Evolutionary conservation across 1,140 invertebrate genomes (phyloP), one percentile per base, ranked within the genome.

Genomic region (Nephila pilipes): DNA sequence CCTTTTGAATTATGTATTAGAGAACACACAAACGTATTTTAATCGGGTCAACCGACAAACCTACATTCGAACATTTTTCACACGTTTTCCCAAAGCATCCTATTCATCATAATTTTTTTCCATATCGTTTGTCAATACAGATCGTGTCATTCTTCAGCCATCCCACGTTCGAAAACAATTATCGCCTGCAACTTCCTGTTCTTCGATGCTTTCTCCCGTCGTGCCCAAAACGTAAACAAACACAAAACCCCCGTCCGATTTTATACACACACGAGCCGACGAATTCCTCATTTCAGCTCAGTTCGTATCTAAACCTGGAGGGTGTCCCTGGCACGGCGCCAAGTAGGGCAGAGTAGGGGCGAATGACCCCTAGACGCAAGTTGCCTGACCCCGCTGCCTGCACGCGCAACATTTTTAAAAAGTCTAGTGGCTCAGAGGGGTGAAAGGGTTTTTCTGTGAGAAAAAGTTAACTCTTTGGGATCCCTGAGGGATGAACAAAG

Each of bases 301-400:
- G 16, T 36, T 55, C 54, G 54, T 22, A 57, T 87, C 85, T 38
- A 38, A 63, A 69, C 58, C 58, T 87, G 63, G 63, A 63, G 60
- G 55, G 85, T 25, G 36, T n/a, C 29, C 88, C 63, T 90, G 88
- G 88, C 88, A 57, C 14, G 10, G n/a, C 32, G 65, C 88, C 88
- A 90, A 90, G 46, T 80, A 38, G 69, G 88, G 29, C 69, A 80
- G 10, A 58, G 69, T 36, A 58, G 88, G 88, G 88, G 88, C 88
- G 88, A 90, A 90, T 90, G 88, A 90, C 88, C 88, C 75, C 29
- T 54, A 8, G 20, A 25, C 29, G 32, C 88, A 80, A 90, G 65
- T 80, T 90, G 54, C 32, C 54, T 87, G 85, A 87, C 85, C 85
- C 85, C 58, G n/a, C 20, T 32, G 58, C 54, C 8, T n/a, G 75